Evolutionary conservation across 2,888 invertebrate species (phyloP), one percentile per base, ranked within the genome.

Genomic region (Cheiracanthium punctorium): DNA sequence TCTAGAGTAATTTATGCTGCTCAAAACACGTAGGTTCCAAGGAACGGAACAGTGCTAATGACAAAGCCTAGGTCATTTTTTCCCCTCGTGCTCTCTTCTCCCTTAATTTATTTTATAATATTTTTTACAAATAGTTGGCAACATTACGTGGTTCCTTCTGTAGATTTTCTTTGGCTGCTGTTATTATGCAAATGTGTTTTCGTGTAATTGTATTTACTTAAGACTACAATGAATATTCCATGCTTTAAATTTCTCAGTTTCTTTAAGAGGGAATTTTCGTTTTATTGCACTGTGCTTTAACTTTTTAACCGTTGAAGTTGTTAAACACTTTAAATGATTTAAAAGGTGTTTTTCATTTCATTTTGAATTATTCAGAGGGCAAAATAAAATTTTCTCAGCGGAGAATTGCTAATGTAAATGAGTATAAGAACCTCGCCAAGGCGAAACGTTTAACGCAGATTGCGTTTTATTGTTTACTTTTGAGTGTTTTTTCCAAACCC

Each of bases 161-260:
- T 43, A 64, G 64, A 41, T 75, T 75, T 75, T 64, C 30, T 29
- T 29, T 24, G 48, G 65, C 37, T 20, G 41, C 86, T 74, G 75
- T 65, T 77, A 87, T 81, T 87, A 87, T 87, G 87, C 81, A 87
- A 87, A 87, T 87, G 81, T 30, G 58, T 28, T n/a, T n/a, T 72
- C 64, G 71, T 77, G 87, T 87, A 87, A 87, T 87, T 87, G 81
- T 87, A 87, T 87, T 87, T 87, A 87, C 87, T 81, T 87, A 87
- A 87, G 87, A 73, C 87, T 67, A 69, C 77, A 76, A 87, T 87
- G 87, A 87, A 87, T 87, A 87, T 81, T 87, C 81, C 73, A 32
- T 72, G 67, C 67, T 79, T 80, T 85, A 85, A 85, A 85, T 58
- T 58, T 58, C 58, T 58, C 24, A 24, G 58, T 58, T 58, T 58